Conservation (phyloP, 1,140 invertebrate genomes). For the Drosophila funebris region DNA sequence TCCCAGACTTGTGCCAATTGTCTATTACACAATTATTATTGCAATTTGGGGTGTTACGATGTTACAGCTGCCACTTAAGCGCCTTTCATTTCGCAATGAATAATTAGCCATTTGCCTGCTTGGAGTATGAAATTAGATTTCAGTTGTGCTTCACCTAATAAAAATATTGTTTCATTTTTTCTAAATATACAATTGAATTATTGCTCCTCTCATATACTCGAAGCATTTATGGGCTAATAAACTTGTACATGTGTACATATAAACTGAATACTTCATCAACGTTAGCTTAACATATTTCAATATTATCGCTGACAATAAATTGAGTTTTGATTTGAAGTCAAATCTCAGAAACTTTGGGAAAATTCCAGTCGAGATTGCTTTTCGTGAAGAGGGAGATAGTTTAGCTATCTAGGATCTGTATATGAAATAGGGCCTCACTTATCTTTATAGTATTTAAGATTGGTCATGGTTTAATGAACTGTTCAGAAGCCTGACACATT, state of each 20-base stretch:
- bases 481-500: background rate
- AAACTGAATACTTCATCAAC: background rate
- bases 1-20: background rate
- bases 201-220: background rate
- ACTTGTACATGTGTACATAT: background rate
- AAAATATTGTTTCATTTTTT: background rate
- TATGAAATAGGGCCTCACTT: background rate
- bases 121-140: background rate
- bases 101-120: background rate
- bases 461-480: background rate
- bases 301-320: conserved; percentile 5
- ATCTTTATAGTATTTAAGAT: background rate
- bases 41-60: too few species aligned
- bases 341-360: background rate
- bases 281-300: background rate
- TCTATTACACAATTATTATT: too few species aligned
- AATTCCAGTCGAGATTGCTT: background rate
- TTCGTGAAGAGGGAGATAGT: background rate
- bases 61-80: background rate
- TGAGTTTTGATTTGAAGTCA: background rate
- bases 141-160: background rate
- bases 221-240: conserved; percentile 9
- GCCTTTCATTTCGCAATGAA: background rate
- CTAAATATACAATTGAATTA: background rate
- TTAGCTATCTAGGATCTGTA: background rate